phyloP scores from a whole-genome alignment of 2,888 invertebrate genomes.

The Caenorhabditis sp. region DNA sequence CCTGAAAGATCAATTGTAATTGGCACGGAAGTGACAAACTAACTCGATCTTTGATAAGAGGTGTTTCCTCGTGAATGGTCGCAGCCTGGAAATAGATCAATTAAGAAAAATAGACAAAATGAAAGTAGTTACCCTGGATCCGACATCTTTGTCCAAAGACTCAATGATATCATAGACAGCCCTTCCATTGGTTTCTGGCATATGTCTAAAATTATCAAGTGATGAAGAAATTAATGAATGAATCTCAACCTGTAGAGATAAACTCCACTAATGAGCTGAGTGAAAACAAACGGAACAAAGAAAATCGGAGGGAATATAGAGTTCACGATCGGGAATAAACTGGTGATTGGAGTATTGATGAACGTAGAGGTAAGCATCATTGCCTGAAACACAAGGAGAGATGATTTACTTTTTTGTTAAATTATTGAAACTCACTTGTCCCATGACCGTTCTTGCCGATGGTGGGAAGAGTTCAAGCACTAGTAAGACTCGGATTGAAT shows the following conservation, averaged over 20 bases:
- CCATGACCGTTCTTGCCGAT: slow-evolving; percentile 64
- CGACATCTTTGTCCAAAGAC: slow-evolving; percentile 60
- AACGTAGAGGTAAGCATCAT: slow-evolving; percentile 35
- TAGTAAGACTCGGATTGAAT: slow-evolving; percentile 45
- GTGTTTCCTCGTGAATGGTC: slow-evolving; percentile 28
- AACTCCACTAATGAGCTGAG: slow-evolving; percentile 36
- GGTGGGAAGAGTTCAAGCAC: slow-evolving; percentile 66
- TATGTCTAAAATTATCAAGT: slow-evolving; percentile 38
- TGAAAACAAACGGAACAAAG: slow-evolving; percentile 51
- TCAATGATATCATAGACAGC: slow-evolving; percentile 70
- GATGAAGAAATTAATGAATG: no score
- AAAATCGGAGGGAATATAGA: slow-evolving; percentile 62
- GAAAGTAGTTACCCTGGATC: slow-evolving; percentile 50
- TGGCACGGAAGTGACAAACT: neutral
- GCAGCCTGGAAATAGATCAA: slow-evolving; percentile 31
- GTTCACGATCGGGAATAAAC: slow-evolving; percentile 61
- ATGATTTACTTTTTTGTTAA: no score
- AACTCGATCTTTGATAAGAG: slow-evolving; percentile 43
- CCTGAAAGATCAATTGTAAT: slow-evolving; percentile 35
- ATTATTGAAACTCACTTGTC: no score
- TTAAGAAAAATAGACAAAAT: no score
- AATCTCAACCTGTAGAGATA: slow-evolving; percentile 31
- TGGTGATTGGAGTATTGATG: slow-evolving; percentile 33
- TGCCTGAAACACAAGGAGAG: slow-evolving; percentile 60
- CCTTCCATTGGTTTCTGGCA: slow-evolving; percentile 66